Conservation (phyloP, 2,888 invertebrate genomes). For the Lepidochrysops patricia region DNA sequence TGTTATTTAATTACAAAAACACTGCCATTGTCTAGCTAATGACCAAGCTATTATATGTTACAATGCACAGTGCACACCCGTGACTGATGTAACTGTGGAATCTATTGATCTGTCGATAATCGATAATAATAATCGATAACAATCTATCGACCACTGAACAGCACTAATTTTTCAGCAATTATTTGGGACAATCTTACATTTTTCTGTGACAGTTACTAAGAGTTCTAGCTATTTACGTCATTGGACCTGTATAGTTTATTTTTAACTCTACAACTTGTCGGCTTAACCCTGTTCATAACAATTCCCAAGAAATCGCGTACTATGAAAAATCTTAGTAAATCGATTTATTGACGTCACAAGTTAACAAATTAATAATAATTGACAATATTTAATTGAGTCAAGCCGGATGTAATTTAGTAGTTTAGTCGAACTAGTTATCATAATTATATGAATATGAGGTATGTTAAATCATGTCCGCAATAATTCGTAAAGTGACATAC, state of each 20-base stretch:
- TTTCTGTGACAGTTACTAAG: not conserved
- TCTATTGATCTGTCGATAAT: too few species aligned
- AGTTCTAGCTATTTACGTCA: not conserved
- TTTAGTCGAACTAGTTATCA: too few species aligned
- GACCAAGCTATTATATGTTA: not conserved
- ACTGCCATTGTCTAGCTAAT: not conserved
- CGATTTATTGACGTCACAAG: not conserved
- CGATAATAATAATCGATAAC: not conserved
- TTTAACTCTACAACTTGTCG: not conserved
- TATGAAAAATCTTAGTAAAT: not conserved
- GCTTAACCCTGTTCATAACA: not conserved
- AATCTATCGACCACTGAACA: not conserved
- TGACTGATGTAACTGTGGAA: not conserved
- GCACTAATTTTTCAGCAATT: not conserved
- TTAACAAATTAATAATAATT: not conserved
- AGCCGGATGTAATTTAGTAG: not conserved
- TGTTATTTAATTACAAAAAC: not conserved
- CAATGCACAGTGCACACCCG: not conserved
- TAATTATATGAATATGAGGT: too few species aligned
- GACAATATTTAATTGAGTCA: not conserved
- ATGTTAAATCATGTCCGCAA: too few species aligned
- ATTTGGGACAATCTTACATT: not conserved
- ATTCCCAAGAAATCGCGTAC: not conserved
- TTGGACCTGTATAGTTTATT: not conserved
- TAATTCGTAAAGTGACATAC: too few species aligned